Evolutionary conservation across 2,888 invertebrate genomes (phyloP).

Genomic region (Nasonovia ribisnigri): DNA sequence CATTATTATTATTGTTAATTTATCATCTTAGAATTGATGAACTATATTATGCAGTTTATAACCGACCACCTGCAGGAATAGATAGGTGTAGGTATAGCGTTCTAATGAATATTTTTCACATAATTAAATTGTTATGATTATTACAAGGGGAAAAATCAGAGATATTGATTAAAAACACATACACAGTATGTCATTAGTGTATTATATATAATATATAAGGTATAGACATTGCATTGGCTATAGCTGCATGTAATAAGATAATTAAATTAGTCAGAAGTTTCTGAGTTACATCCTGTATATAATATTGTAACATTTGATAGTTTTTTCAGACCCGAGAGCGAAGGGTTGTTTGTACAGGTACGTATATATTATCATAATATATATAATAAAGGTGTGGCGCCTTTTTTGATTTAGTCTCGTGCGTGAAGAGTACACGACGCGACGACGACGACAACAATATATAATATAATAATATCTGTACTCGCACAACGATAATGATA

Average conservation of each 20-base stretch:
- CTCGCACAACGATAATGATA: constrained; percentile 19
- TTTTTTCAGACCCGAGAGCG: not conserved
- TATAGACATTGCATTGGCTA: not conserved
- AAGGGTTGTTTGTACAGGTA: constrained; percentile 10
- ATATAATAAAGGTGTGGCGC: constrained; percentile 39
- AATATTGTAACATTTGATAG: not conserved
- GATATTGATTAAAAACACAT: not conserved
- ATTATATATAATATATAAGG: not conserved
- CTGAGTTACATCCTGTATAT: not conserved
- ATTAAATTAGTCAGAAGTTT: not conserved
- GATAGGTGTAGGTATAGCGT: not conserved
- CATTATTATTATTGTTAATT: not conserved
- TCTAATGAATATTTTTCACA: not conserved
- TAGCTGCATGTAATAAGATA: not conserved
- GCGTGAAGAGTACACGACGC: not conserved
- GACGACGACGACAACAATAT: constrained; percentile 33
- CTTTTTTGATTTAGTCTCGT: constrained; percentile 47
- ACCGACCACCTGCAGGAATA: too few species aligned
- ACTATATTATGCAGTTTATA: not conserved
- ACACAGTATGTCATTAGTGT: not conserved
- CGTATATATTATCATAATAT: not conserved
- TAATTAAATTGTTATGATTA: not conserved
- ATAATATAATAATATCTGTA: not conserved
- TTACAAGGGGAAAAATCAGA: not conserved
- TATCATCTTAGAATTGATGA: not conserved